Evolutionary conservation across 2,113 vertebrate genomes (phyloP), one percentile per base, ranked within the genome.

Genomic region (Pardalotus punctatus): DNA sequence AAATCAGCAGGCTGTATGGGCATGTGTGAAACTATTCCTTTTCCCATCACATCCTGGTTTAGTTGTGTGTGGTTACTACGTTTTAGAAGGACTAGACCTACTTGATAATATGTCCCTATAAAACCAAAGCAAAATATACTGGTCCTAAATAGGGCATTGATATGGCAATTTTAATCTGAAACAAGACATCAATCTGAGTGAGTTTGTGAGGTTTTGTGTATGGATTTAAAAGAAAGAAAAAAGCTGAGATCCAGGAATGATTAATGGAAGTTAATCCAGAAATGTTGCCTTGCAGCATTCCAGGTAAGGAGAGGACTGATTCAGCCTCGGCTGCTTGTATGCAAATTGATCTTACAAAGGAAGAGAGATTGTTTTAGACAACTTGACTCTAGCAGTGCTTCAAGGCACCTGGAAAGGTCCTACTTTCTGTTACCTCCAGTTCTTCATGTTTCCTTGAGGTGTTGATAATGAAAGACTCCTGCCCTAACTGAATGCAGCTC

Each of bases 331-430:
- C 85, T 81, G 92, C 95, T 89, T 96, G 65, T 95, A 95, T 87
- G 94, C 86, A 97, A 93, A 97, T 86, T 72, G 58, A 36, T 94
- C 43, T 42, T 83, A 71, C 71, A 83, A 31, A 92, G 47, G 42
- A n/a, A 91, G 35, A 64, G 54, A 92, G 72, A 95, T 96, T 92
- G 64, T 53, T 97, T 95, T 71, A 89, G 92, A 97, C 95, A 97
- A 76, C 81, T 73, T 69, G 90, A 96, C 67, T 94, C 80, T 40
- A 85, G 78, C 74, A 69, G 23, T 4, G 93, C 88, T 97, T 54
- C 72, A 90, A 94, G 95, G 88, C 90, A 96, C 84, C 92, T 83
- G 83, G 78, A 93, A 90, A 0, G 4, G 80, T 90, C 88, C n/a
- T 56, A 15, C 62, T 90, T 94, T 66, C 81, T 93, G 14, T 95